Base-by-base conservation (phyloP, 2,888 invertebrate genomes). In the Dynastes grantii region DNA sequence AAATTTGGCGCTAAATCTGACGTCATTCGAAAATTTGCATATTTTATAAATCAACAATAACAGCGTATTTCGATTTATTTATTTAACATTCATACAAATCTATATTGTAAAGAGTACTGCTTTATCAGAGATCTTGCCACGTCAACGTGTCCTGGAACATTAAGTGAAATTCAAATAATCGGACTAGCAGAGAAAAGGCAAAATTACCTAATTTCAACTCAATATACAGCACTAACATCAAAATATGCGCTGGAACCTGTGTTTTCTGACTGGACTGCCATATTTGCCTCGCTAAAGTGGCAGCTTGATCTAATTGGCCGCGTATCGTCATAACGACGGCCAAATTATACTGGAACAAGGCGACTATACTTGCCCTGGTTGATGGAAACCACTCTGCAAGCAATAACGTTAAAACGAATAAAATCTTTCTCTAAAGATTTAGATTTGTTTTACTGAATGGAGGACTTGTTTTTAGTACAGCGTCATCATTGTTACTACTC, bases 301-400 rank as follows among this genome's bases (percentile, higher is more conserved):
- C 84, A 0, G 91, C 90, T 87, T 94, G 93, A 80, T 94, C 93
- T 64, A 93, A 90, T 85, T 96, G 95, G 2, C 95, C 95, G 79
- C 94, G 91, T 64, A 95, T 90, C 13, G 95, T 93, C 86, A 95
- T 92, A 8, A 93, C 93, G 1, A 95, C 94, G 4, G 95, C 94
- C 81, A 95, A 90, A 88, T 96, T 96, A 85, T 96, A 96, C 81
- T 93, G 93, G 84, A 95, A 90, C 37, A 95, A 91, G n/a, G 93
- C 92, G 84, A 92, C 92, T 0, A 94, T 94, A 16, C 92, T 93
- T 45, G 91, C 89, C 58, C 93, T 84, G 55, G 92, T 93, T 81
- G 90, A 88, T 0, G 94, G 94, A 83, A 90, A 92, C 94, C 94
- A 93, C 85, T 90, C 90, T 91, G 83, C 55, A 86, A 84, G 82